Percentiles rank a stretch among this genome's conserved stretches.
Evolutionary conservation across 2,888 invertebrate species (phyloP).

Genomic region (Vesta saturnalis): DNA sequence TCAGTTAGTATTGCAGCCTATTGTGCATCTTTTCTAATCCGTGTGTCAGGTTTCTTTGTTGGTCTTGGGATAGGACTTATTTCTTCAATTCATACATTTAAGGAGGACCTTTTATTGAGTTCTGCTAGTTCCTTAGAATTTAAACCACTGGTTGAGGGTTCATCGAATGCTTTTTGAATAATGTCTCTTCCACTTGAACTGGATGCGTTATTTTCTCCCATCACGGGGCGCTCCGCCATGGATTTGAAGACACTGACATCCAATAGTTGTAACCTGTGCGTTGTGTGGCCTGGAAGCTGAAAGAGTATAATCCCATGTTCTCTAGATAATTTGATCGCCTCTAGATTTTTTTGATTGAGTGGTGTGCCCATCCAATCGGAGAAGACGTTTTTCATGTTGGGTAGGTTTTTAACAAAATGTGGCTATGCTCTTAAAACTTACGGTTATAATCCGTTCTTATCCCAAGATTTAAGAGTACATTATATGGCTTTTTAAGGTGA

Average conservation of each 20-base stretch:
- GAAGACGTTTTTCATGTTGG: too few species aligned
- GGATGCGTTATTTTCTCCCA: background rate
- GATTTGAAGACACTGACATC: background rate
- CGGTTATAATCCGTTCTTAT: too few species aligned
- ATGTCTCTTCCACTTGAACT: background rate
- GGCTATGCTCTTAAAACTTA: too few species aligned
- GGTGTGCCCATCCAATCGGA: background rate
- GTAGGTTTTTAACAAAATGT: too few species aligned
- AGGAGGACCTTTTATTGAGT: background rate
- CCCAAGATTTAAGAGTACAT: too few species aligned
- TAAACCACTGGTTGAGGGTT: background rate
- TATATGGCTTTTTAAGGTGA: too few species aligned
- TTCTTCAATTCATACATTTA: background rate
- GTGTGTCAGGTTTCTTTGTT: background rate
- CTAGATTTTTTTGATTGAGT: conserved; percentile 8
- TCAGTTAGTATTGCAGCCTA: background rate
- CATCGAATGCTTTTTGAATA: background rate
- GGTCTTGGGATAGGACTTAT: background rate
- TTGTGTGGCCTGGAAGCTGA: conserved; percentile 7
- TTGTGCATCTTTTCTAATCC: too few species aligned
- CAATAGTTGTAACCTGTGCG: conserved; percentile 6
- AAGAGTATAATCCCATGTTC: background rate
- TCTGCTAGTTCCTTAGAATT: background rate
- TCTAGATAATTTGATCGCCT: background rate
- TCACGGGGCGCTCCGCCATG: too few species aligned